These are phyloP conservation scores for Heliothis subflexa DNA, from an alignment of 1,140 invertebrate species.

Conservation along the genomic window DNA sequence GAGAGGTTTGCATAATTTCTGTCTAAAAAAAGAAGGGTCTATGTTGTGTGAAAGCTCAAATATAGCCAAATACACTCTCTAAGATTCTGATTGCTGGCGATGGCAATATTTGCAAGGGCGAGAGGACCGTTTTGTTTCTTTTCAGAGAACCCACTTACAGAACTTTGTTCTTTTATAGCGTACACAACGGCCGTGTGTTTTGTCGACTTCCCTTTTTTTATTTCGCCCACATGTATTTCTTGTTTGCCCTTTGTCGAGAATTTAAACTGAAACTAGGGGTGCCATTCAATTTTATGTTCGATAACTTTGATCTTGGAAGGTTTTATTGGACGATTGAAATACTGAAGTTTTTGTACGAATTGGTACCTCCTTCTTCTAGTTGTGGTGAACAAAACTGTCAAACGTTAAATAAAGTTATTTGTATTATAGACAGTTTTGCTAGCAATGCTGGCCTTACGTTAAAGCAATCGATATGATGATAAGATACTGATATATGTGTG, in stretches of 20 bases:
- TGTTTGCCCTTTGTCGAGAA: constrained; percentile 11
- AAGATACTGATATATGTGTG: no score
- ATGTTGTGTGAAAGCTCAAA: constrained; percentile 43
- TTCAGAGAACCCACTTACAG: constrained; percentile 58
- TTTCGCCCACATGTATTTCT: constrained; percentile 32
- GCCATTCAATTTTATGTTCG: constrained; percentile 24
- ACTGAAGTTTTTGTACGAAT: neutral
- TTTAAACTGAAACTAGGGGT: constrained; percentile 1
- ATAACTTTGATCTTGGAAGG: constrained; percentile 13
- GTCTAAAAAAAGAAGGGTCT: constrained; percentile 17
- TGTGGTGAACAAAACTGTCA: no score
- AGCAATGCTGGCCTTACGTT: no score
- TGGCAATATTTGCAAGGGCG: constrained; percentile 52
- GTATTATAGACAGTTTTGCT: no score
- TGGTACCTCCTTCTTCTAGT: neutral
- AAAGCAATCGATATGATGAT: no score
- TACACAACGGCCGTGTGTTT: constrained; percentile 38
- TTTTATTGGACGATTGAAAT: neutral
- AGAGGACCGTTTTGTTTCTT: constrained; percentile 55
- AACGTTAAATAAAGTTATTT: no score
- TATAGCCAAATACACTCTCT: constrained; percentile 41
- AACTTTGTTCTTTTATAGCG: constrained; percentile 60
- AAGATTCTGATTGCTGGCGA: constrained; percentile 54
- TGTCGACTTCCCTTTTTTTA: constrained; percentile 32
- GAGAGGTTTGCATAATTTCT: constrained; percentile 39